A percentile compares a stretch with the other conserved stretches of the same genome.
Conservation (phyloP, 2,113 vertebrate genomes). For the Oenanthe melanoleuca region DNA sequence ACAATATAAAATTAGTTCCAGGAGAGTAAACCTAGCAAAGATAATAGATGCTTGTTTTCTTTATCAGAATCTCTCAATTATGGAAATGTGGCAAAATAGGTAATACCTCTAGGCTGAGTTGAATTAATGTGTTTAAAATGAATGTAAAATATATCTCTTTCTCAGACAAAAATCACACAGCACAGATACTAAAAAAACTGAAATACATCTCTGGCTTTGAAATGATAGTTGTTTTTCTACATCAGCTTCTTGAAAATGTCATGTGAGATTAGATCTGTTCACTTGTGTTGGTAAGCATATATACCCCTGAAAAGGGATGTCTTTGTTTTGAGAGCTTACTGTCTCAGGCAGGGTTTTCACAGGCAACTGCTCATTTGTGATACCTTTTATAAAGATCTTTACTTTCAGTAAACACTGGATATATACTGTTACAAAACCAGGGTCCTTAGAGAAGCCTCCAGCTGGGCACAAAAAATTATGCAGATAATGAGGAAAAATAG, state of each 20-base stretch:
- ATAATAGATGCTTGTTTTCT: background rate
- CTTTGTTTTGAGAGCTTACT: background rate
- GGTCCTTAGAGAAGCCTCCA: background rate
- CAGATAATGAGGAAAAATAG: background rate
- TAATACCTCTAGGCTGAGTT: background rate
- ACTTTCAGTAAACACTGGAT: background rate
- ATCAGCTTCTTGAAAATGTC: conserved; percentile 36
- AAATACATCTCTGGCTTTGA: conserved; percentile 8
- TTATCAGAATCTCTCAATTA: background rate
- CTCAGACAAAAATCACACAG: background rate
- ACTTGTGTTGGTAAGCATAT: background rate
- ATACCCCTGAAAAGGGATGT: background rate
- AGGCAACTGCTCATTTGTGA: background rate
- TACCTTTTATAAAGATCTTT: background rate
- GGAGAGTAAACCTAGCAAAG: background rate
- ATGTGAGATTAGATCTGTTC: conserved; percentile 35
- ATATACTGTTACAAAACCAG: background rate
- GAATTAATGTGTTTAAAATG: background rate
- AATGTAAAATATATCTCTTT: background rate
- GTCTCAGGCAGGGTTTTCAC: background rate
- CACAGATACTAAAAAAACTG: background rate
- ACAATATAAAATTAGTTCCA: background rate
- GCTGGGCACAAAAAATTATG: background rate
- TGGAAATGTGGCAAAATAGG: background rate
- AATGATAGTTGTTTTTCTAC: background rate